A percentile compares a stretch with the other conserved stretches of the same genome.
Evolutionary conservation across 2,888 invertebrate genomes (phyloP).

Genomic region (Heliconius erato): DNA sequence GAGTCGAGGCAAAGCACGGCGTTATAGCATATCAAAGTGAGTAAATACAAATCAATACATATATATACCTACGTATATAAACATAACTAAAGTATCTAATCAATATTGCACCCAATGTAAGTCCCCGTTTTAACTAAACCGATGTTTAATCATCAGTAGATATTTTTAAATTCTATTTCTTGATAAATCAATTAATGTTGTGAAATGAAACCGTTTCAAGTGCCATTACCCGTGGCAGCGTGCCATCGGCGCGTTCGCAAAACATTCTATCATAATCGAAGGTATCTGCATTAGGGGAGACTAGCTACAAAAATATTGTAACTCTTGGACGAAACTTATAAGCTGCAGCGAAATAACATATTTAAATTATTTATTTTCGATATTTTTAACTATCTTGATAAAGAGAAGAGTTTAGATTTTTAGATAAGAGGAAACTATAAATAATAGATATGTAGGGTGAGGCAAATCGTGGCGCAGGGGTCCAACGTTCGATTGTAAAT

Average conservation of each 20-base stretch:
- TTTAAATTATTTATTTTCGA: too few relatives aligned
- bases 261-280: constrained; percentile 69
- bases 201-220: constrained; percentile 62
- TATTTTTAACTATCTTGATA: too few relatives aligned
- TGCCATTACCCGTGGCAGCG: constrained; percentile 60
- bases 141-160: constrained; percentile 3
- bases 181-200: constrained; percentile 58
- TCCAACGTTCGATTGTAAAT: too few relatives aligned
- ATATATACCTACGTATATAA: too few relatives aligned
- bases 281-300: constrained; percentile 59
- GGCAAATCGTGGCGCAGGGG: too few relatives aligned
- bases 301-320: constrained; percentile 61
- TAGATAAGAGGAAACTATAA: too few relatives aligned
- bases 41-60: too few relatives aligned
- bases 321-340: constrained; percentile 50
- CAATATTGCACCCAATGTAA: neutral
- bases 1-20: too few relatives aligned
- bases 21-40: too few relatives aligned
- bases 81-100: too few relatives aligned
- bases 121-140: neutral
- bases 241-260: constrained; percentile 63
- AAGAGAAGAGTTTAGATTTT: too few relatives aligned
- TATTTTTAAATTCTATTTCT: constrained; percentile 33
- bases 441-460: too few relatives aligned
- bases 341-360: constrained; percentile 13